A percentile compares a stretch with the other conserved stretches of the same genome.
phyloP scores from a whole-genome alignment of 23 tunicate genomes.

The Trididemnum nubilum region DNA sequence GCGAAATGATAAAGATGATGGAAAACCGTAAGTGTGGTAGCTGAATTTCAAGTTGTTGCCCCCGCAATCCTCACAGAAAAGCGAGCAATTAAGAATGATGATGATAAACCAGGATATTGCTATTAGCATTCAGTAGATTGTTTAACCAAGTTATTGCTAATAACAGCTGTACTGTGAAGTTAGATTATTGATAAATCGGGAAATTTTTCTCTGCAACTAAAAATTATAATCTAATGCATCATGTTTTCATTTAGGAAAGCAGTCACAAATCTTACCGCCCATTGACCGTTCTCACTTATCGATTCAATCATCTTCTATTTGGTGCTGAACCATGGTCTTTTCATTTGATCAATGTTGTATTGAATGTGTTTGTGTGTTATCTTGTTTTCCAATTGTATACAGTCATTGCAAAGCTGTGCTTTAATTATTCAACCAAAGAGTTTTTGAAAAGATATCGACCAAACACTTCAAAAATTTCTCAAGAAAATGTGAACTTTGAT shows the following conservation, averaged over 20 bases:
- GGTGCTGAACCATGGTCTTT: conserved; percentile 66
- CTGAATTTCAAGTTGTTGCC: too few species aligned
- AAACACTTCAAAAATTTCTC: not conserved
- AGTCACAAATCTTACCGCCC: conserved; percentile 98
- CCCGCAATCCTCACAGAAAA: too few species aligned
- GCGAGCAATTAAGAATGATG: too few species aligned
- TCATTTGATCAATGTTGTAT: conserved; percentile 66
- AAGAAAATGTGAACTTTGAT: too few species aligned
- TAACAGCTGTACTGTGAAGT: not conserved
- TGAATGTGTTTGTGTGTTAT: conserved; percentile 46
- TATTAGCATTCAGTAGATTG: too few species aligned
- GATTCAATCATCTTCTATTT: conserved; percentile 58
- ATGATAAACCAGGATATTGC: too few species aligned
- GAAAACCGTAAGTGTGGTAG: too few species aligned
- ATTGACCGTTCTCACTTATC: conserved; percentile 76
- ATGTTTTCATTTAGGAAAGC: conserved; percentile 50
- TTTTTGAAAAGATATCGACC: not conserved
- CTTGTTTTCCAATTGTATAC: conserved; percentile 47
- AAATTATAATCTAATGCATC: not conserved
- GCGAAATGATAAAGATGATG: too few species aligned
- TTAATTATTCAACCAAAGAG: not conserved
- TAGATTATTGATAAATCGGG: not conserved
- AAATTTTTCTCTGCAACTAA: not conserved
- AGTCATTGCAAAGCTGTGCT: conserved; percentile 23
- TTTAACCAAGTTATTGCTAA: too few species aligned